phyloP scores from a whole-genome alignment of 2,888 invertebrate genomes.

The Rotaria sp. region DNA sequence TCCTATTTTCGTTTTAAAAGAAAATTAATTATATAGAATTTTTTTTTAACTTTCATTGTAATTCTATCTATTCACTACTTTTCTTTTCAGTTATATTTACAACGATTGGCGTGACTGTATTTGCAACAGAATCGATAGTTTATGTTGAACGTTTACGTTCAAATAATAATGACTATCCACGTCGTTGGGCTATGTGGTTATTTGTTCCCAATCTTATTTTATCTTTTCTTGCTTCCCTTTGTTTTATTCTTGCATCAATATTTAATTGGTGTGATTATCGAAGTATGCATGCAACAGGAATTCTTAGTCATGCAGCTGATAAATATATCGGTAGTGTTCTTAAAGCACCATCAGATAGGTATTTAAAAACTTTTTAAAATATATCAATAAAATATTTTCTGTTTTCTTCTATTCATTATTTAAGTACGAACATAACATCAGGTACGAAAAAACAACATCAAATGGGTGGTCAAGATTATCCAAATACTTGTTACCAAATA shows the following conservation, averaged over 20 bases:
- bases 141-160: not conserved
- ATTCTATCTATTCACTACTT: too few species aligned
- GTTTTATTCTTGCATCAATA: conserved; percentile 6
- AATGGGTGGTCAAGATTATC: not conserved
- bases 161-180: not conserved
- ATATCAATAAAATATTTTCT: too few species aligned
- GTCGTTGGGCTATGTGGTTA: conserved; percentile 3
- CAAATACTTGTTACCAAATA: not conserved
- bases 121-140: not conserved
- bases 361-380: not conserved
- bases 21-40: too few species aligned
- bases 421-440: not conserved
- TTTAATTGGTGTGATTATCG: conserved; percentile 23
- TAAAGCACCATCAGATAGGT: conserved; percentile 6
- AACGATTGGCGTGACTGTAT: conserved; percentile 7
- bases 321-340: not conserved
- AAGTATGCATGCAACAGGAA: not conserved
- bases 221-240: not conserved
- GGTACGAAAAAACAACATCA: not conserved
- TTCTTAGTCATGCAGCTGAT: not conserved
- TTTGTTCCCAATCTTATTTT: not conserved
- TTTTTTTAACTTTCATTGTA: too few species aligned
- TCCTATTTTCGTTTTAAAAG: too few species aligned
- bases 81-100: not conserved
- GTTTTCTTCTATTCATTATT: too few species aligned